A percentile compares a stretch with the other conserved stretches of the same genome.
phyloP scores from a whole-genome alignment of 2,797 vertebrate genomes.

The Dipus sagitta region DNA sequence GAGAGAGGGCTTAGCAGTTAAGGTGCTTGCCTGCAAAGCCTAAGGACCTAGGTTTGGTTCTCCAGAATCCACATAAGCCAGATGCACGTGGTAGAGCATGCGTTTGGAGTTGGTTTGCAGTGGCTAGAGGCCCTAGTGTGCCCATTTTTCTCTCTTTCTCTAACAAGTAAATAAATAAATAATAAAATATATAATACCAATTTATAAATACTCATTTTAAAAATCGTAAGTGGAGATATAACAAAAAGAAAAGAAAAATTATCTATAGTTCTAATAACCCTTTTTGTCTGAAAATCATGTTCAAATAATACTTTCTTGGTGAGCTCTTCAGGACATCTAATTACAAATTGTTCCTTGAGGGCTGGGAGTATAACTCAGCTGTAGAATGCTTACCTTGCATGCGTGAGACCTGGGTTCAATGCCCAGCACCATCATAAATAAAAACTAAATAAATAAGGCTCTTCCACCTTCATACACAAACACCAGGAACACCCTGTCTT shows the following conservation, averaged over 20 bases:
- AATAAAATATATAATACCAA: not conserved
- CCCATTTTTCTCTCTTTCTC: too few relatives aligned
- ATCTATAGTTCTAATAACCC: not conserved
- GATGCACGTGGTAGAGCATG: too few relatives aligned
- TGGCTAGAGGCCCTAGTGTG: too few relatives aligned
- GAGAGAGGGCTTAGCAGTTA: too few relatives aligned
- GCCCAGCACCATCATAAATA: not conserved
- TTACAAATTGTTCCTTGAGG: not conserved
- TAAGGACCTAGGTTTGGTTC: too few relatives aligned
- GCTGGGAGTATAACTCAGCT: too few relatives aligned
- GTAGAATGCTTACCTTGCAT: too few relatives aligned
- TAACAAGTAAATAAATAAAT: too few relatives aligned
- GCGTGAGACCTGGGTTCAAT: not conserved
- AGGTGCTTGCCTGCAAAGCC: too few relatives aligned
- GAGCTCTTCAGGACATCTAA: not conserved
- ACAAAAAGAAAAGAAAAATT: not conserved
- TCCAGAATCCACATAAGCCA: too few relatives aligned
- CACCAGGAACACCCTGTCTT: not conserved
- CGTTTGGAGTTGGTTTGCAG: too few relatives aligned
- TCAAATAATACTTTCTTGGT: not conserved
- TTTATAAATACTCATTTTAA: slow-evolving; percentile 39
- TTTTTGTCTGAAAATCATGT: not conserved
- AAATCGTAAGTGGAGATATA: slow-evolving; percentile 31
- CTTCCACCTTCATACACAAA: not conserved
- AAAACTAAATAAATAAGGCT: not conserved